Percentiles rank a stretch among this genome's conserved stretches.
phyloP scores from a whole-genome alignment of 92 coral and sea anemone species.

The Siderastrea siderea region DNA sequence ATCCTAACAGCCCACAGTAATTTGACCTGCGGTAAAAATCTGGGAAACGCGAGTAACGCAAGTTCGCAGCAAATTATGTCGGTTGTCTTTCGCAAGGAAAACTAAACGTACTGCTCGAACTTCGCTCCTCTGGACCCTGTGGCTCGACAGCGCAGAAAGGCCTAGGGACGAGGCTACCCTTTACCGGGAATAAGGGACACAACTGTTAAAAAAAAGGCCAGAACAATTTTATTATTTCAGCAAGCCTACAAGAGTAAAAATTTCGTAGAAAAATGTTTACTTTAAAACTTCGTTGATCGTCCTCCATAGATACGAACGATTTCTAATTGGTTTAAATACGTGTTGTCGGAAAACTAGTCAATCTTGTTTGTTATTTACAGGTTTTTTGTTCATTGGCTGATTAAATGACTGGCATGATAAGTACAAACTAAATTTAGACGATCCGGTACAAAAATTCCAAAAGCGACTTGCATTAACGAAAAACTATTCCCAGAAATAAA shows the following conservation, averaged over 20 bases:
- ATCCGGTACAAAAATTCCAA: conserved; percentile 41
- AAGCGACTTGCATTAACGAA: conserved; percentile 45
- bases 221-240: conserved; percentile 24
- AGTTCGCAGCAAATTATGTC: too few species aligned
- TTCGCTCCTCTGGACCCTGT: too few species aligned
- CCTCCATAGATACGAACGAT: conserved; percentile 17
- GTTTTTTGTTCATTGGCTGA: conserved; percentile 27
- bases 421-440: conserved; percentile 9
- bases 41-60: too few species aligned
- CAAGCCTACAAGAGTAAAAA: conserved; percentile 61
- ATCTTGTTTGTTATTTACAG: conserved; percentile 41
- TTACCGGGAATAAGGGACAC: too few species aligned
- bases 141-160: too few species aligned
- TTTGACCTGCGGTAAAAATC: too few species aligned
- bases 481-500: conserved; percentile 16
- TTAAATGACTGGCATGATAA: conserved; percentile 8
- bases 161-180: too few species aligned
- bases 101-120: too few species aligned
- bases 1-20: too few species aligned
- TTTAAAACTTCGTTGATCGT: conserved; percentile 31
- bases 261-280: conserved; percentile 50
- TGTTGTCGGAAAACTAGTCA: conserved; percentile 32
- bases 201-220: neutral
- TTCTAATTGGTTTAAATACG: conserved; percentile 46
- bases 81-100: too few species aligned